These are phyloP conservation scores for Polyploca ridens DNA, from an alignment of 2,888 invertebrate genomes.

Conservation along the genomic window DNA sequence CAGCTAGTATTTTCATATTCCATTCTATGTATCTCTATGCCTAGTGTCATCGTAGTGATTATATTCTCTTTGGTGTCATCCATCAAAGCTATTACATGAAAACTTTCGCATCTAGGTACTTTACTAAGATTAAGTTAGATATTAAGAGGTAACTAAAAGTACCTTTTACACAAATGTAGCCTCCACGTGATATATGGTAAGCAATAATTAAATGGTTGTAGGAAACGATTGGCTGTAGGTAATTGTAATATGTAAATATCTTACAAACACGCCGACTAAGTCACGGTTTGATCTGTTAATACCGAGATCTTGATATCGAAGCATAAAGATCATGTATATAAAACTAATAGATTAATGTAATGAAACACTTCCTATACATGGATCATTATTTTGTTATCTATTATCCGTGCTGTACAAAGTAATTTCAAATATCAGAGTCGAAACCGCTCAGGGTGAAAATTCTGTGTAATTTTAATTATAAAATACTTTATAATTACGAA, in stretches of 20 bases:
- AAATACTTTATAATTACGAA: too few relatives aligned
- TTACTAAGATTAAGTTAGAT: neutral
- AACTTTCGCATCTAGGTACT: too few relatives aligned
- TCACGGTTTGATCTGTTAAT: conserved; percentile 42
- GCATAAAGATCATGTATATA: conserved; percentile 17
- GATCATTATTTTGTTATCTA: neutral
- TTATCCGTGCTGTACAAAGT: too few relatives aligned
- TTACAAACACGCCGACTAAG: conserved; percentile 31
- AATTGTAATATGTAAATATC: conserved; percentile 40
- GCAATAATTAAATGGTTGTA: conserved; percentile 10
- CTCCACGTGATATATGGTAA: conserved; percentile 15
- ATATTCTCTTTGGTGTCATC: too few relatives aligned
- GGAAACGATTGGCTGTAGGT: conserved; percentile 12
- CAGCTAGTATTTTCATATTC: too few relatives aligned
- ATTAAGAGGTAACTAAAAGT: neutral
- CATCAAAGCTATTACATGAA: too few relatives aligned
- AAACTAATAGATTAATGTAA: neutral
- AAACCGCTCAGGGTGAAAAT: too few relatives aligned
- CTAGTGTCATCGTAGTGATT: too few relatives aligned
- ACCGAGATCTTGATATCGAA: conserved; percentile 43
- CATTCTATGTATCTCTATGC: too few relatives aligned
- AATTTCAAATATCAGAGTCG: too few relatives aligned
- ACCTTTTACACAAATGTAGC: neutral
- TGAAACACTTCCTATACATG: conserved; percentile 1
- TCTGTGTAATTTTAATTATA: too few relatives aligned